Conservation (phyloP, 64 coral and sea anemone species). For the Hydrozoanthus tunicans region DNA sequence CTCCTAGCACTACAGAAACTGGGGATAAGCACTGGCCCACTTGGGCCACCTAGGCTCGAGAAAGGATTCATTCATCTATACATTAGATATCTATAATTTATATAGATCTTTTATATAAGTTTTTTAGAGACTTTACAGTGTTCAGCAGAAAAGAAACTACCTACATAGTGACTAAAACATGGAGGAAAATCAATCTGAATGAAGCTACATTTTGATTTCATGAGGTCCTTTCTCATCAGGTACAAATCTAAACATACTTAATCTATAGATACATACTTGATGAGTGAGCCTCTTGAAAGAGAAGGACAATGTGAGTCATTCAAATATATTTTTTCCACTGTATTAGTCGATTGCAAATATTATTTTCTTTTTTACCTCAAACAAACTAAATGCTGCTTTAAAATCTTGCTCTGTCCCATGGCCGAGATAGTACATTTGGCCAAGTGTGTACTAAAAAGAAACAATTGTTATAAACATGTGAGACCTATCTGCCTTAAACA, state of each 20-base stretch:
- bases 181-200: no score
- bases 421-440: conserved; percentile 87
- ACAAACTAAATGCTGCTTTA: conserved; percentile 78
- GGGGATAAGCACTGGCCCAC: no score
- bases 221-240: no score
- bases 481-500: background rate
- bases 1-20: no score
- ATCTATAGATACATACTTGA: background rate
- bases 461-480: background rate
- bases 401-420: conserved; percentile 88
- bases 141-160: no score
- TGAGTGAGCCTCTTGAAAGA: background rate
- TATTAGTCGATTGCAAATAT: background rate
- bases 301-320: background rate
- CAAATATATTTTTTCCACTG: background rate
- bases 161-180: no score
- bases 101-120: no score
- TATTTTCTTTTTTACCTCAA: conserved; percentile 58
- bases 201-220: no score
- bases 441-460: conserved; percentile 80
- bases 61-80: no score
- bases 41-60: no score
- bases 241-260: background rate
- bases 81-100: no score
- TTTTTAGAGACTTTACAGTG: no score